Evolutionary conservation across 2,888 invertebrate species (phyloP), one percentile per base, ranked within the genome.

Genomic region (Phyto melanocephala): DNA sequence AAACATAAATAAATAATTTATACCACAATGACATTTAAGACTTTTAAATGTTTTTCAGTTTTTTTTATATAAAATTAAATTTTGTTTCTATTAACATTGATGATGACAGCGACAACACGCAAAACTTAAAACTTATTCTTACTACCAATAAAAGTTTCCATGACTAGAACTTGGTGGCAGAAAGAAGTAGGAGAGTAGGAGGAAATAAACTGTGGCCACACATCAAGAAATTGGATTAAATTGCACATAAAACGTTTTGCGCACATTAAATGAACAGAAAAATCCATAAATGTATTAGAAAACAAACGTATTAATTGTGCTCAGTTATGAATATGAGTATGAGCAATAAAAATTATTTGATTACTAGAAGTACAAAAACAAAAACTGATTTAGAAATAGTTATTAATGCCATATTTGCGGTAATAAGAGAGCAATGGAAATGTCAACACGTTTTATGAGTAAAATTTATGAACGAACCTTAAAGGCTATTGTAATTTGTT

Each of bases 201-300:
- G n/a, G n/a, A n/a, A n/a, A n/a, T n/a, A n/a, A 56, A 40, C 17
- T 17, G 4, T 33, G 56, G 54, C 63, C 63, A 65, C 80, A 71
- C 75, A 63, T 70, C 8, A 65, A 58, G 70, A 54, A 72, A 77
- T 77, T 67, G 72, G 71, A 81, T 81, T 72, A 68, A 77, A 77
- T 81, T 81, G 77, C 81, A 60, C 52, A 62, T 67, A 52, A 72
- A 28, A 72, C 15, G 0, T 50, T 71, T 72, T 10, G 54, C 56
- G 56, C 63, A 65, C 50, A 72, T 10, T 62, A 42, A 58, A 45
- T 33, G 15, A 65, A 72, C 1, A 33, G 13, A 74, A 10, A 22
- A 13, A 60, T 17, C 5, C 37, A 60, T 7, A 7, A 7, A 62
- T 62, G 40, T 40, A 40, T 40, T 28, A n/a, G 6, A 24, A 35